Evolutionary conservation across 2,888 invertebrate species (phyloP).

Genomic region (Morpho achilles): DNA sequence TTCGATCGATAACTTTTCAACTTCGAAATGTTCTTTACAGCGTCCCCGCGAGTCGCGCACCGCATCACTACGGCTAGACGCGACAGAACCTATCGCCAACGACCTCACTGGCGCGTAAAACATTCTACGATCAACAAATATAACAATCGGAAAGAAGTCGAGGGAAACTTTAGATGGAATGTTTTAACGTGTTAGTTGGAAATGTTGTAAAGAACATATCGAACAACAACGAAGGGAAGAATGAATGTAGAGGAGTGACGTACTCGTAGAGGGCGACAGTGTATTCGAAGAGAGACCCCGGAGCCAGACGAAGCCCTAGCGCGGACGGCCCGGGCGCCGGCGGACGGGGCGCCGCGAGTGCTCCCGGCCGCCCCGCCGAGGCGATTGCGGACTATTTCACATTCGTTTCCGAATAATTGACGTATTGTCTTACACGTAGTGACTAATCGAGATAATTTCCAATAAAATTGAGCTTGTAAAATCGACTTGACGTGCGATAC

Average conservation of each 20-base stretch:
- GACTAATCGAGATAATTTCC: constrained; percentile 57
- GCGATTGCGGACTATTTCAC: constrained; percentile 15
- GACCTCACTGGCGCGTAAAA: constrained; percentile 26
- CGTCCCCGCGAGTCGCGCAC: constrained; percentile 19
- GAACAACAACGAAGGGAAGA: constrained; percentile 28
- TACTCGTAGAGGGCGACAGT: constrained; percentile 15
- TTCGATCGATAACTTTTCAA: constrained; percentile 49
- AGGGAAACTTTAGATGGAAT: constrained; percentile 34
- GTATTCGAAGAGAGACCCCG: constrained; percentile 5
- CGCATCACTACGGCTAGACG: constrained; percentile 14
- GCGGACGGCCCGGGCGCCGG: too few relatives aligned
- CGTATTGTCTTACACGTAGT: constrained; percentile 68
- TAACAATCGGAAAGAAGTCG: constrained; percentile 14
- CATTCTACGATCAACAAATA: constrained; percentile 21
- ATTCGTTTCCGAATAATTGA: constrained; percentile 58
- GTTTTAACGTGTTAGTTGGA: constrained; percentile 24
- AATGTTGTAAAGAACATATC: constrained; percentile 37
- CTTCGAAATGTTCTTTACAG: constrained; percentile 36
- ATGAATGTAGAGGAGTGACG: constrained; percentile 25
- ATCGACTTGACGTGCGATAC: constrained; percentile 59
- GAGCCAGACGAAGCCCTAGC: not conserved
- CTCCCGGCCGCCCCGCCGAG: constrained; percentile 9
- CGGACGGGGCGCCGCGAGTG: not conserved
- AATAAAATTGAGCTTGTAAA: constrained; percentile 75
- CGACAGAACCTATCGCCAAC: constrained; percentile 28